Base-by-base conservation (phyloP, 2,888 invertebrate genomes). In the Drosophila koepferae region DNA sequence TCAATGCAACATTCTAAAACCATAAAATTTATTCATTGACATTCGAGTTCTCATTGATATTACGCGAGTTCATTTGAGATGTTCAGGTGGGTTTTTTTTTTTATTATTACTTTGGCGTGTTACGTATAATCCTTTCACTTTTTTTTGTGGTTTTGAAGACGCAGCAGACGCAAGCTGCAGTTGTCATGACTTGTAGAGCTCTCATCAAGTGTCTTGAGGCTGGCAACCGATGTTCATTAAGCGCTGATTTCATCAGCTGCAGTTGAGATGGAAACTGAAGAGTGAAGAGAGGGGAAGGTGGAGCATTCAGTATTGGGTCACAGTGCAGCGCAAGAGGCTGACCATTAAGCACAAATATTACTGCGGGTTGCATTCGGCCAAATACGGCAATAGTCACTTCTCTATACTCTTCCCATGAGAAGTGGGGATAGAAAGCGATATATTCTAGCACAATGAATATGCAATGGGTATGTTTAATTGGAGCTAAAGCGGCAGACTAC, bases 111-210 rank as follows among this genome's bases (percentile, higher is more conserved):
- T 53, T 36, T 20, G 36, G 38, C 38, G 18, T 41, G 40, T 41
- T 38, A 54, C 44, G 34, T 40, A 64, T 72, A 89, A 90, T 90
- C 90, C 87, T 89, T 87, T 87, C 87, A 87, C 87, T 87, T 89
- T 28, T 28, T 55, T 41, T 28, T 38, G 46, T 54, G 46, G 16
- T 60, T 55, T 62, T 38, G 60, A 54, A 77, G 68, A 72, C 55
- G 61, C 64, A 63, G 61, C 34, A 60, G 59, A 38, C 46, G 18
- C 23, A 28, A 78, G 54, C 54, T 56, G 66, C 60, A 49, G 64
- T 63, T 63, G 74, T 75, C 63, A 64, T 71, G 79, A 87, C 61
- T 70, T 63, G 67, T 59, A 63, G 77, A 65, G 66, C 75, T 74
- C 74, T 82, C 74, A 67, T 68, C 69, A 67, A 66, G 40, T 63